These are phyloP conservation scores for Macrotrachela quadricornifera DNA, from an alignment of 1,140 invertebrate species.

Conservation along the genomic window DNA sequence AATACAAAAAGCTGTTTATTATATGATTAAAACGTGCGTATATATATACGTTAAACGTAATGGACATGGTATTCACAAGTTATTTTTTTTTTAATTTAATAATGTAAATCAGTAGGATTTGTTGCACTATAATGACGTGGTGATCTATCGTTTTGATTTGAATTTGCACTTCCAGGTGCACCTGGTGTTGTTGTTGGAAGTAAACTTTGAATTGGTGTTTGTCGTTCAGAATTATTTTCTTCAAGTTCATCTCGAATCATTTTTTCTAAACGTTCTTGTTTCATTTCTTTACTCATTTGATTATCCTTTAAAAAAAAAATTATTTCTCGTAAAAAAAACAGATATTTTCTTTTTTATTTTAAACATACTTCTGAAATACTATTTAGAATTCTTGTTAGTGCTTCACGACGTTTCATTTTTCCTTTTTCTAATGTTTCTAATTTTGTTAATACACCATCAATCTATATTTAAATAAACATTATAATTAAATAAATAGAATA, in stretches of 20 bases:
- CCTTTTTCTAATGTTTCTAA: constrained; percentile 37
- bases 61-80: too few relatives aligned
- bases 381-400: constrained; percentile 37
- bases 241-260: constrained; percentile 28
- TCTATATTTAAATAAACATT: constrained; percentile 16
- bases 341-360: background rate
- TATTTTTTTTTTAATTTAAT: too few relatives aligned
- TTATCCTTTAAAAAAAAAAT: constrained; percentile 14
- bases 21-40: too few relatives aligned
- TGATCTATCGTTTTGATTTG: too few relatives aligned
- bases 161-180: background rate
- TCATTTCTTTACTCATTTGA: constrained; percentile 26
- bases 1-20: too few relatives aligned
- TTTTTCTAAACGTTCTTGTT: constrained; percentile 24
- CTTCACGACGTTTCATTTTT: constrained; percentile 34
- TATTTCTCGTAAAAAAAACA: background rate
- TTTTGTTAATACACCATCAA: constrained; percentile 37
- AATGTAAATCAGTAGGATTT: too few relatives aligned
- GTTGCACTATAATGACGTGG: too few relatives aligned
- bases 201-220: background rate
- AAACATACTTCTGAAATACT: constrained; percentile 34
- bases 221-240: background rate
- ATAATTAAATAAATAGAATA: background rate
- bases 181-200: background rate
- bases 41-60: too few relatives aligned